Conservation (phyloP, 2,797 vertebrate species). For the Eutrigla gurnardus region DNA sequence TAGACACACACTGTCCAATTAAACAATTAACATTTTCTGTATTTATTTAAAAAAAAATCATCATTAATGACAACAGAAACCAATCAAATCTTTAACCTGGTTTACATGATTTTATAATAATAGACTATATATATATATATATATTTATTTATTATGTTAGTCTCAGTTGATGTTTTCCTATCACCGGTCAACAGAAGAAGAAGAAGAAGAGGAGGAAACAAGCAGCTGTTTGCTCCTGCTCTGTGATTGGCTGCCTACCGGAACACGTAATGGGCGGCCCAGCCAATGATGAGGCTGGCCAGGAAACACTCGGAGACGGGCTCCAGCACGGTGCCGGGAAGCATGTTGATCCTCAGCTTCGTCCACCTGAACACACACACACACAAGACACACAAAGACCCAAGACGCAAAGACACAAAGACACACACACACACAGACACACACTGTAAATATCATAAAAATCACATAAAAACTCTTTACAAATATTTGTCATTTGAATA, state of each 20-base stretch:
- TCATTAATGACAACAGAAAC: too few relatives aligned
- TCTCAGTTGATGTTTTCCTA: too few relatives aligned
- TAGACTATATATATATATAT: background rate
- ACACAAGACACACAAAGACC: background rate
- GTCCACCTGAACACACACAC: conserved; percentile 87
- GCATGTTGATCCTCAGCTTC: conserved; percentile 97
- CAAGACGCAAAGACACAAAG: background rate
- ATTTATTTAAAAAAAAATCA: too few relatives aligned
- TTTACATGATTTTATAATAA: too few relatives aligned
- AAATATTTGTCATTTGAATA: background rate
- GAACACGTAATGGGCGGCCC: conserved; percentile 95
- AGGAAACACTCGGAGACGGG: conserved; percentile 98
- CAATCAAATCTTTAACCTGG: too few relatives aligned
- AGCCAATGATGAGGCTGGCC: conserved; percentile 96
- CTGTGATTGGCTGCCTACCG: conserved; percentile 77
- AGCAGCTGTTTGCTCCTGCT: background rate
- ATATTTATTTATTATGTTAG: too few relatives aligned
- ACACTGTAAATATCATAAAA: background rate
- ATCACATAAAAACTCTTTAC: background rate
- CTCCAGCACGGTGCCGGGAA: conserved; percentile 95
- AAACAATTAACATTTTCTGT: too few relatives aligned
- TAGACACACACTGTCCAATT: too few relatives aligned
- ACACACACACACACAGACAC: background rate
- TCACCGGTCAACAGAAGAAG: too few relatives aligned
- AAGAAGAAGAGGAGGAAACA: too few relatives aligned